Percentiles rank a stretch among this genome's conserved stretches.
Conservation (phyloP, 2,797 vertebrate species). For the Picus viridis region DNA sequence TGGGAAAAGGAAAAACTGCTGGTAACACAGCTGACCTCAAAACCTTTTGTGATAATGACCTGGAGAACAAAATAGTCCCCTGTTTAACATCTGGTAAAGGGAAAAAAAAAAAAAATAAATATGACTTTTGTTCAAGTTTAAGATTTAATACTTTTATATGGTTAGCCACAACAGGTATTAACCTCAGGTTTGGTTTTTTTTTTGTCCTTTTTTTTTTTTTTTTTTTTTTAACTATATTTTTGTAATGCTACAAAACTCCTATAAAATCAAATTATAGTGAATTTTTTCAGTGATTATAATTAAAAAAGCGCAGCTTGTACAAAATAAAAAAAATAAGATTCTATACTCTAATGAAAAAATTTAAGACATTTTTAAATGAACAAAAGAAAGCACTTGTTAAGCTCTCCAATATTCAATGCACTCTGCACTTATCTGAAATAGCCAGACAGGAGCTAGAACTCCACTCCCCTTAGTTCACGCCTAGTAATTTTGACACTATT, state of each 20-base stretch:
- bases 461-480: conserved; percentile 69
- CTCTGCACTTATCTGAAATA: conserved; percentile 78
- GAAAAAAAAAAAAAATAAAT: conserved; percentile 57
- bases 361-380: conserved; percentile 79
- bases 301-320: conserved; percentile 83
- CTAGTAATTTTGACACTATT: conserved; percentile 78
- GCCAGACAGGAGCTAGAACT: conserved; percentile 72
- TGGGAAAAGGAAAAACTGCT: conserved; percentile 66
- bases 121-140: conserved; percentile 78
- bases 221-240: conserved; percentile 74
- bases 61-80: conserved; percentile 60
- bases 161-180: conserved; percentile 83
- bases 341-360: conserved; percentile 82
- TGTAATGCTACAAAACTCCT: conserved; percentile 83
- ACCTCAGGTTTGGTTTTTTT: conserved; percentile 49
- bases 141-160: conserved; percentile 81
- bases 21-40: conserved; percentile 55
- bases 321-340: conserved; percentile 83
- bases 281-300: conserved; percentile 81
- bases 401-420: conserved; percentile 75
- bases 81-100: conserved; percentile 61
- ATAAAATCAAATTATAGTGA: conserved; percentile 84
- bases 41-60: conserved; percentile 58
- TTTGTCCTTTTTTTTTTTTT: too few relatives aligned
- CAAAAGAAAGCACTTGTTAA: conserved; percentile 82